A percentile compares a stretch with the other conserved stretches of the same genome.
Conservation (phyloP, 1,140 invertebrate genomes). For the Pseudobourletiella spinata region DNA sequence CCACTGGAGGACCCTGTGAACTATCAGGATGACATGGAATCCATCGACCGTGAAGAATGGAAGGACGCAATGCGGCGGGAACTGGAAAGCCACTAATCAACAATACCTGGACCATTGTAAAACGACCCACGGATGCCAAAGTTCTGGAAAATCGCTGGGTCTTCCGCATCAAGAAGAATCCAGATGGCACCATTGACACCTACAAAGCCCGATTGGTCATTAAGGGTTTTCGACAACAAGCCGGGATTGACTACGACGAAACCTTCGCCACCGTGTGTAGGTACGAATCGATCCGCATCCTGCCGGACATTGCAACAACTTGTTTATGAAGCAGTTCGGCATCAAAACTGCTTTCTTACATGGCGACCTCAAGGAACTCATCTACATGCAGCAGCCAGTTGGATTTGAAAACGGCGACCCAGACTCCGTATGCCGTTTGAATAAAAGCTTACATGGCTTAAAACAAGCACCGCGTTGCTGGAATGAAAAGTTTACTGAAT, state of each 20-base stretch:
- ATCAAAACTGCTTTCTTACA: constrained; percentile 44
- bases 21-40: constrained; percentile 25
- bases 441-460: no score
- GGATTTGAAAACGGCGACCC: constrained; percentile 10
- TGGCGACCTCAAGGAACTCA: no score
- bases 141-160: constrained; percentile 40
- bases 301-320: constrained; percentile 40
- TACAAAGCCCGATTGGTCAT: constrained; percentile 42
- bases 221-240: constrained; percentile 41
- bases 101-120: constrained; percentile 37
- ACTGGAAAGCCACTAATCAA: constrained; percentile 24
- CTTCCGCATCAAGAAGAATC: constrained; percentile 37
- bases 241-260: constrained; percentile 42
- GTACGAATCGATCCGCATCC: constrained; percentile 40
- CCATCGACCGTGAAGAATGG: constrained; percentile 24
- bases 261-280: constrained; percentile 39
- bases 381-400: constrained; percentile 42
- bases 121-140: constrained; percentile 38
- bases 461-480: no score
- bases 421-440: no score
- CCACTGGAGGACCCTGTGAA: neutral
- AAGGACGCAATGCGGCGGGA: constrained; percentile 31
- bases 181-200: constrained; percentile 30
- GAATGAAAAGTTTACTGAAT: no score
- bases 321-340: constrained; percentile 42